phyloP scores from a whole-genome alignment of 2,888 invertebrate species.

The Eremobia ochroleuca region DNA sequence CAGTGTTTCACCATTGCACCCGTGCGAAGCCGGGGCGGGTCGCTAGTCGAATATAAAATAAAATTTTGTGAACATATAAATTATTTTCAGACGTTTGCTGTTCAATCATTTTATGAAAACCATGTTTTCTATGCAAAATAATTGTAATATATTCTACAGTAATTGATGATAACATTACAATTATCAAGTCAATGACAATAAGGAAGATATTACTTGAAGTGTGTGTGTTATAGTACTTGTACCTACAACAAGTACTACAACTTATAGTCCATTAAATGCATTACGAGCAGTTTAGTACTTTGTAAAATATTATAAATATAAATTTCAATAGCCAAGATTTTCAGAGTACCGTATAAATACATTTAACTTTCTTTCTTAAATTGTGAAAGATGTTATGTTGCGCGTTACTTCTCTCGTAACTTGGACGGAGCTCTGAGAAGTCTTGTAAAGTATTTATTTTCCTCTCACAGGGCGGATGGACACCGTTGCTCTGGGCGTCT shows the following conservation, averaged over 20 bases:
- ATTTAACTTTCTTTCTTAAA: neutral
- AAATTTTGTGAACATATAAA: neutral
- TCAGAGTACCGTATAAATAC: conserved; percentile 4
- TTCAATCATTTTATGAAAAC: neutral
- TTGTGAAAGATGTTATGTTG: neutral
- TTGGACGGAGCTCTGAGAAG: neutral
- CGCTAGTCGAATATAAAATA: neutral
- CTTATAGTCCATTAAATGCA: conserved; percentile 4
- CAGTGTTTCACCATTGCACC: too few species aligned
- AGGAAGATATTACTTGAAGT: conserved; percentile 37
- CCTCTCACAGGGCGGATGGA: conserved; percentile 96
- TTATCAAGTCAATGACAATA: conserved; percentile 22
- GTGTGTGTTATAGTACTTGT: neutral
- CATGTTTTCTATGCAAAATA: neutral
- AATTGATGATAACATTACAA: neutral
- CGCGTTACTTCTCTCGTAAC: neutral
- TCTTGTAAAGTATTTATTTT: neutral
- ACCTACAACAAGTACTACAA: too few species aligned
- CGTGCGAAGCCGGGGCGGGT: too few species aligned
- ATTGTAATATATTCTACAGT: neutral
- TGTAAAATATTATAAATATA: neutral
- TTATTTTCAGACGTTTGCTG: neutral
- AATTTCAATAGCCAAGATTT: neutral
- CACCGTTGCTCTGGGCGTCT: conserved; percentile 99
- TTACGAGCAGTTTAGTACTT: neutral